Base-by-base conservation (phyloP, 2,113 vertebrate species). In the Numida meleagris region DNA sequence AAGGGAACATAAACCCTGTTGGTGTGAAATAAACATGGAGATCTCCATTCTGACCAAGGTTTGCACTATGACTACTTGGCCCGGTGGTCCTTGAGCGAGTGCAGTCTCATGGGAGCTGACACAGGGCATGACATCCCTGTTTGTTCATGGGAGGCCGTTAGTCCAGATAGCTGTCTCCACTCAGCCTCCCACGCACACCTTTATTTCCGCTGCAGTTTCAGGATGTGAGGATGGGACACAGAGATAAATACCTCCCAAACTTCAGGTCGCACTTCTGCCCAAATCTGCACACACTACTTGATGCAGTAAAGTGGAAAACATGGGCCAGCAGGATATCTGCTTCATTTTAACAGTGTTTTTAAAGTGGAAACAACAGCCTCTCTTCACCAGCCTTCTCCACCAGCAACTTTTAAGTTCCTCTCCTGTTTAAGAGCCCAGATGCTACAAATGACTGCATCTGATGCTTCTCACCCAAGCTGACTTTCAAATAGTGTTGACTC, bases 311-410 rank as follows among this genome's bases (percentile, higher is more conserved):
- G 50, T 8, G 24, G 42, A 68, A 67, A 85, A 59, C 13, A 31
- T 19, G 21, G 18, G 19, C 31, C 42, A 43, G 16, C 15, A 70
- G 20, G 17, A 9, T 46, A 59, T 59, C 50, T 34, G 6, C 36
- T 48, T 40, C 34, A 65, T 62, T 75, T 2, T 1, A 83, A 65
- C 93, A 67, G 63, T 38, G 33, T 25, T 36, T 95, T 96, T 90
- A 79, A 77, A 80, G 63, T 91, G 86, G 95, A 97, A 97, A 89
- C 57, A 36, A 91, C 83, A 72, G 71, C 43, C 33, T 68, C 65
- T 42, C 18, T 55, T 74, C 4, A 3, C 88, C 50, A 38, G 42
- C 65, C 62, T 95, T 96, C 53, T 62, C 70, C 74, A 50, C 68
- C 72, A 79, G 34, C 19, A 10, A 57, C 61, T 80, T 58, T 18